Evolutionary conservation across 2,113 vertebrate genomes (phyloP).

Genomic region (Thamnaconus septentrionalis): DNA sequence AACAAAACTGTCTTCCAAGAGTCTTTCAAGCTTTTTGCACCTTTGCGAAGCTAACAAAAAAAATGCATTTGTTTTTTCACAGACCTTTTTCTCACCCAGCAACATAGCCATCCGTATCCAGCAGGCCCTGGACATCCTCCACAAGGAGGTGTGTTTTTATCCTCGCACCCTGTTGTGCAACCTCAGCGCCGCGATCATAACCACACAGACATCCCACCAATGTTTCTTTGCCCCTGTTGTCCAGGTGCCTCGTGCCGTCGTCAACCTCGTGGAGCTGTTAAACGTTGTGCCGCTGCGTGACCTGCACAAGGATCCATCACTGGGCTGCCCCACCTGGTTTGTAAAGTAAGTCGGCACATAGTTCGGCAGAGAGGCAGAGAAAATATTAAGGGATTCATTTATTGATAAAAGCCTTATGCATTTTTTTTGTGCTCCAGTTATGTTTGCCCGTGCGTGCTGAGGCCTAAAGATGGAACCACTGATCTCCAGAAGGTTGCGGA

Average conservation of each 20-base stretch:
- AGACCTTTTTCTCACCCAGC: constrained; percentile 82
- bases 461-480: constrained; percentile 71
- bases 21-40: too few relatives aligned
- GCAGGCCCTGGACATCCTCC: constrained; percentile 86
- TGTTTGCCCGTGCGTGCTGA: constrained; percentile 83
- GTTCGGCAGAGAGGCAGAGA: neutral
- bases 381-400: neutral
- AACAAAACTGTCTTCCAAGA: too few relatives aligned
- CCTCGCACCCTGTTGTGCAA: neutral
- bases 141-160: constrained; percentile 64
- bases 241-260: constrained; percentile 88
- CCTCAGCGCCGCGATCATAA: neutral
- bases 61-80: neutral
- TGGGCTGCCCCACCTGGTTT: constrained; percentile 80
- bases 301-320: constrained; percentile 70
- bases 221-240: neutral
- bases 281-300: constrained; percentile 75
- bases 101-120: constrained; percentile 79
- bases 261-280: constrained; percentile 85
- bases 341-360: constrained; percentile 52
- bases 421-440: constrained; percentile 64
- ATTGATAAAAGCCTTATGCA: neutral
- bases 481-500: constrained; percentile 75
- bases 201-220: neutral
- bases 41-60: too few relatives aligned